Evolutionary conservation across 2,888 invertebrate species (phyloP).

Genomic region (Deroplatys truncata): DNA sequence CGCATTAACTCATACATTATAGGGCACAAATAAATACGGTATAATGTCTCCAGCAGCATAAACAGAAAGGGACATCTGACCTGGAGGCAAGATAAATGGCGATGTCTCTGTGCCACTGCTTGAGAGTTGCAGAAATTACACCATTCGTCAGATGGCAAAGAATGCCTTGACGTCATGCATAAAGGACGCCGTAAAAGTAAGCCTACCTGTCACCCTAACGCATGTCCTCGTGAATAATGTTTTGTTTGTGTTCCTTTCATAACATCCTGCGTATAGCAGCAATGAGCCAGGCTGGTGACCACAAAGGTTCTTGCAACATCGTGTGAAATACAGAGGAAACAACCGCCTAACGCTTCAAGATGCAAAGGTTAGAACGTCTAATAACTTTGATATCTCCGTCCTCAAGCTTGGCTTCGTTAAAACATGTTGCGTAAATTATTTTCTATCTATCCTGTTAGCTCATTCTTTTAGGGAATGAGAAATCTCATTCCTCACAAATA

Average conservation of each 20-base stretch:
- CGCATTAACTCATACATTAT: too few relatives aligned
- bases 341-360: too few relatives aligned
- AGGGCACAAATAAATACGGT: too few relatives aligned
- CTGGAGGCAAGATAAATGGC: background rate
- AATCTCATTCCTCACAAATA: too few relatives aligned
- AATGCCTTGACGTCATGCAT: background rate
- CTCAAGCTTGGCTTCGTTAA: too few relatives aligned
- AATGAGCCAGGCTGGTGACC: background rate
- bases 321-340: too few relatives aligned
- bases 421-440: too few relatives aligned
- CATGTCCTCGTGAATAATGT: background rate
- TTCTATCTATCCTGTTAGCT: too few relatives aligned
- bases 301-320: background rate
- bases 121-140: background rate
- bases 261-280: background rate
- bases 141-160: background rate
- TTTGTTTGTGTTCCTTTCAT: background rate
- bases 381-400: too few relatives aligned
- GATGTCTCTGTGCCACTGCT: background rate
- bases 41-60: background rate
- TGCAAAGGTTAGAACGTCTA: too few relatives aligned
- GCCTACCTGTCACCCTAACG: background rate
- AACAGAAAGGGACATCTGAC: background rate
- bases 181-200: background rate
- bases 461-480: too few relatives aligned